phyloP scores from a whole-genome alignment of 2,113 vertebrate species.

The Pardalotus punctatus region DNA sequence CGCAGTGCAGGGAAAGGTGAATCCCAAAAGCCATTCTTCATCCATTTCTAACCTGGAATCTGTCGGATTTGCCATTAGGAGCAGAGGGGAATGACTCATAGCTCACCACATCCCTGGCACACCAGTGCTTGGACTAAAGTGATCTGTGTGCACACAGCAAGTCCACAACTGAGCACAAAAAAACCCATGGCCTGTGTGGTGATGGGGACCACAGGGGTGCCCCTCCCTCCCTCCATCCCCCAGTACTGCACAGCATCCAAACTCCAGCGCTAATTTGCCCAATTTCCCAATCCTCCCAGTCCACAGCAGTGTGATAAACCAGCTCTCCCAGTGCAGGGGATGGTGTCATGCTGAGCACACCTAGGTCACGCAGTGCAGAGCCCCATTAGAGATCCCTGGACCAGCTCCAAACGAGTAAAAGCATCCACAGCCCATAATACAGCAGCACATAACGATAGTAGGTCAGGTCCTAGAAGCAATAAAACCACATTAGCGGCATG shows the following conservation, averaged over 20 bases:
- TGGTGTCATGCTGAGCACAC: neutral
- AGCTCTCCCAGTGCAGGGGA: neutral
- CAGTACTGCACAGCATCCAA: neutral
- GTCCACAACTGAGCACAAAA: neutral
- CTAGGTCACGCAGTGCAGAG: neutral
- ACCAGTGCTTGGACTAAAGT: neutral
- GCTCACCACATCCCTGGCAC: neutral
- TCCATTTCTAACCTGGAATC: neutral
- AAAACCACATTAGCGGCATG: constrained; percentile 46
- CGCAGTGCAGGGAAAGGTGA: neutral
- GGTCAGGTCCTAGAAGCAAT: constrained; percentile 50
- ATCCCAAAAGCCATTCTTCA: neutral
- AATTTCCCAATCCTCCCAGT: neutral
- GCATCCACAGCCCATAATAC: neutral
- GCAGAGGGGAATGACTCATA: neutral
- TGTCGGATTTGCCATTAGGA: neutral
- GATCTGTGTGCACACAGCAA: neutral
- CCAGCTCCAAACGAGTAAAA: constrained; percentile 32
- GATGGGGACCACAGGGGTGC: neutral
- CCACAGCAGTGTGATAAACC: neutral
- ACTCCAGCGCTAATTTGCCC: neutral
- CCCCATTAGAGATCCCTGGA: constrained; percentile 11
- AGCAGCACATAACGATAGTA: neutral
- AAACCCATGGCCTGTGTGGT: neutral
- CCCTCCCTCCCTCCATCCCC: neutral